Base-by-base conservation (phyloP, 2,113 vertebrate genomes). In the Cyanocitta stelleri region DNA sequence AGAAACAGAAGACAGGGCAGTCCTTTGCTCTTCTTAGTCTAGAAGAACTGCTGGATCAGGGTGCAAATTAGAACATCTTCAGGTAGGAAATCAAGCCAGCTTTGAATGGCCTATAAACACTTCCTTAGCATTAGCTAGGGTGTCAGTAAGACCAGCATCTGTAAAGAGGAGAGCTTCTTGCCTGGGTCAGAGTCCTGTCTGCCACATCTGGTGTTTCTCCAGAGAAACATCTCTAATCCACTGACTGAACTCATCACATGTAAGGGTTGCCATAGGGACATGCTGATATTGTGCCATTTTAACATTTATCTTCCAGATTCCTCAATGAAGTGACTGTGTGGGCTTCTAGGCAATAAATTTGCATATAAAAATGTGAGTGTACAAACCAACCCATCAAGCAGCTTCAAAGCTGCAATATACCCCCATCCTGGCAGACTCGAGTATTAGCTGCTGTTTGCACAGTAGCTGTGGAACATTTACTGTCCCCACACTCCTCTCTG, bases 261-360 rank as follows among this genome's bases (percentile, higher is more conserved):
- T 77, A 82, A 93, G 74, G 59, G 94, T 97, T 98, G 95, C 94
- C 80, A 96, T 97, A 89, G 96, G 87, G 89, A 98, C 96, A 85
- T n/a, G 11, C 51, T 91, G 80, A 24, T 37, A 83, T 76, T 83
- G 48, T 93, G 81, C 75, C 90, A 59, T 87, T 97, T 94, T 73
- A 96, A 94, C 87, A 75, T 93, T 91, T 92, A 62, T 90, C 62
- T 94, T 85, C 63, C 78, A 75, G 29, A 39, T 87, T 96, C 89
- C 91, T 96, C 96, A 95, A 94, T 86, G 84, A 96, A 95, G 73
- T 8, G 16, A 75, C 63, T 90, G 62, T 17, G 80, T 95, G 74
- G 89, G 67, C 87, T 97, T 95, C 90, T 69, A 88, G 76, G 59
- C 75, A 96, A 94, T 95, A 97, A 95, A 96, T 93, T 93, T 54